Conservation (phyloP, 2,888 invertebrate genomes). For the Pollenia angustigena region DNA sequence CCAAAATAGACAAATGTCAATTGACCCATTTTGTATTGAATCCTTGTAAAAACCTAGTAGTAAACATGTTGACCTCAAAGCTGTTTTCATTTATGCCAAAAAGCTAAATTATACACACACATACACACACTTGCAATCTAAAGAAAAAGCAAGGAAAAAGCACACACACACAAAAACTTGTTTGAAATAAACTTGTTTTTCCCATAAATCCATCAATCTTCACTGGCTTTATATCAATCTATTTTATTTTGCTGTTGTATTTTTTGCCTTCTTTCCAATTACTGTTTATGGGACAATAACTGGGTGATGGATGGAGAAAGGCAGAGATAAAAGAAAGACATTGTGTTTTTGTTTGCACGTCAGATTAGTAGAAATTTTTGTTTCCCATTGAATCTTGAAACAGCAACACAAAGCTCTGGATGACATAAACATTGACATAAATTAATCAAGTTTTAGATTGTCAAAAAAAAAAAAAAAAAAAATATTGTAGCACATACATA, state of each 20-base stretch:
- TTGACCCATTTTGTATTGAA: conserved; percentile 46
- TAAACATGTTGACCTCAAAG: conserved; percentile 22
- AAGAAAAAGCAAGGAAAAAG: background rate
- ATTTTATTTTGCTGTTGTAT: background rate
- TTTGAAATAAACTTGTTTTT: conserved; percentile 14
- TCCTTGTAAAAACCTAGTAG: conserved; percentile 6
- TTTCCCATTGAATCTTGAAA: conserved; percentile 2
- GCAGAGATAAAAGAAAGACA: background rate
- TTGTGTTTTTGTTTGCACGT: background rate
- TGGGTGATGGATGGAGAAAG: background rate
- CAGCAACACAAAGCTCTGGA: conserved; percentile 13
- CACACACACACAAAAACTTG: background rate
- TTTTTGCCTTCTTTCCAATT: background rate
- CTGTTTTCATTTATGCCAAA: background rate
- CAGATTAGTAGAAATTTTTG: conserved; percentile 4
- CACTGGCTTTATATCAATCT: conserved; percentile 37
- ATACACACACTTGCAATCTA: background rate
- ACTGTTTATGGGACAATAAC: conserved; percentile 16
- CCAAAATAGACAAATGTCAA: conserved; percentile 38
- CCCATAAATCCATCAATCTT: conserved; percentile 50
- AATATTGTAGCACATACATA: background rate
- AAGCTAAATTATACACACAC: background rate
- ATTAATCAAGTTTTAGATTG: conserved; percentile 18
- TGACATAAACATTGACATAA: conserved; percentile 20
- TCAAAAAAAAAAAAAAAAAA: no score